Conservation (phyloP, 2,888 invertebrate species). For the Orchesellides sinensis region DNA sequence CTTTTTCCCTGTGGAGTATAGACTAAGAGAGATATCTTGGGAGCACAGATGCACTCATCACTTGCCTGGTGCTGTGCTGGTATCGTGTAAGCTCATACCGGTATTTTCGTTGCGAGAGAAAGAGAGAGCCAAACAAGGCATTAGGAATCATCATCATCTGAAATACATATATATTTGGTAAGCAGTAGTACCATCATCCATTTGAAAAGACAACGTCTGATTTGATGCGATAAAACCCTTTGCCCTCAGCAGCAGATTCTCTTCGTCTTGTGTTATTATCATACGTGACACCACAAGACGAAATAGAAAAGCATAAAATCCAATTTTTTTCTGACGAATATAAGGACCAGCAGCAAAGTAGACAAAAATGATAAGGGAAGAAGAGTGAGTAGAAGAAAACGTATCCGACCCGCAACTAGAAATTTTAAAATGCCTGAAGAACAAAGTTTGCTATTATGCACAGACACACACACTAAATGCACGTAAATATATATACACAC, state of each 20-base stretch:
- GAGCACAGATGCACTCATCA: conserved; percentile 66
- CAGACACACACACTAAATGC: too few species aligned
- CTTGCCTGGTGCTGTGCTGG: conserved; percentile 16
- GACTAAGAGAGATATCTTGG: conserved; percentile 72
- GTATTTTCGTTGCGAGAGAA: not conserved
- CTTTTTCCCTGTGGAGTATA: conserved; percentile 47
- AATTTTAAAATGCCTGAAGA: too few species aligned
- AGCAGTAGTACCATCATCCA: not conserved
- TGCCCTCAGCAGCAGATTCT: conserved; percentile 6
- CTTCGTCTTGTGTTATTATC: not conserved
- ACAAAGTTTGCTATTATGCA: too few species aligned
- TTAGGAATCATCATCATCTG: conserved; percentile 38
- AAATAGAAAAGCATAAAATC: not conserved
- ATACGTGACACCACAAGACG: not conserved
- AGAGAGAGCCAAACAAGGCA: not conserved
- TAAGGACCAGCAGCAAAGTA: not conserved
- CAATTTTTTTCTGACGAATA: not conserved
- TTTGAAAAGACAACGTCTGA: conserved; percentile 64
- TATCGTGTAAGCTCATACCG: not conserved
- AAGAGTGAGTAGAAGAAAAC: not conserved
- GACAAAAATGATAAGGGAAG: not conserved
- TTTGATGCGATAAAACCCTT: conserved; percentile 65
- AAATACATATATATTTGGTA: too few species aligned
- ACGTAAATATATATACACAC: too few species aligned
- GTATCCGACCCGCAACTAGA: not conserved